Percentiles rank a stretch among this genome's conserved stretches.
Conservation (phyloP, 2,113 vertebrate genomes). For the Eptesicus fuscus region DNA sequence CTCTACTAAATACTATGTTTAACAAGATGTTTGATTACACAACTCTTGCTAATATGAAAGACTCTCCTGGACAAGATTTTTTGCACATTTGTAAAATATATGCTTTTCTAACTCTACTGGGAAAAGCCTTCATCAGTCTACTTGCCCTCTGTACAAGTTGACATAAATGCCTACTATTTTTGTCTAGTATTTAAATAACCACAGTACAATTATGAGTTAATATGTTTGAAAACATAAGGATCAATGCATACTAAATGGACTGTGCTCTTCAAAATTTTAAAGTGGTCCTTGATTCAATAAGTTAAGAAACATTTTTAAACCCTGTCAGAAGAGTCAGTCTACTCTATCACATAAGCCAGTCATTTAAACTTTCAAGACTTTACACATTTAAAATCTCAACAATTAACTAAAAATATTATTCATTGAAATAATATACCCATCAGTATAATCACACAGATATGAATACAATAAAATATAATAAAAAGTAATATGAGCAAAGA, state of each 20-base stretch:
- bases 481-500: conserved; percentile 4
- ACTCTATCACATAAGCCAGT: not conserved
- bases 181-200: not conserved
- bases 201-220: not conserved
- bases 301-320: not conserved
- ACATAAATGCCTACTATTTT: not conserved
- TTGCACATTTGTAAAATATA: not conserved
- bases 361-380: not conserved
- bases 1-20: not conserved
- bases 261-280: not conserved
- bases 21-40: not conserved
- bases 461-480: not conserved
- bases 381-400: not conserved
- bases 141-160: not conserved
- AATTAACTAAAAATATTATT: conserved; percentile 1
- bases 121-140: not conserved
- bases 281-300: not conserved
- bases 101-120: not conserved
- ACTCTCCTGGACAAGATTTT: not conserved
- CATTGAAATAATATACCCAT: not conserved
- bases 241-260: not conserved
- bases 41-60: not conserved
- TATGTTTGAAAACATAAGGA: conserved; percentile 18
- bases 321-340: not conserved
- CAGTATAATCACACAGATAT: not conserved